Conservation (phyloP, 2,113 vertebrate genomes). For the Erythrolamprus reginae region DNA sequence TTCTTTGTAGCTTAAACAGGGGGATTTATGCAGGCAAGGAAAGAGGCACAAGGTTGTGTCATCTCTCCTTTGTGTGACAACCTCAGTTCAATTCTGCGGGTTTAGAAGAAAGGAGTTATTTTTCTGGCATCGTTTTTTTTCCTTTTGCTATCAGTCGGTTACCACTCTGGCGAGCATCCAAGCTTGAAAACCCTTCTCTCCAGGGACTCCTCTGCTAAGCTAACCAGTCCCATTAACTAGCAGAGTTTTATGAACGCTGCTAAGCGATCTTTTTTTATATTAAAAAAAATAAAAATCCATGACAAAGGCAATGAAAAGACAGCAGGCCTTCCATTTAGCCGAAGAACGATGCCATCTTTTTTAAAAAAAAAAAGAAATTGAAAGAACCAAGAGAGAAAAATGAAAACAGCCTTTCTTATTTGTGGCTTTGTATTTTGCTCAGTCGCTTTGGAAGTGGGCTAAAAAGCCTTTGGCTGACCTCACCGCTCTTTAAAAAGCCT, state of each 20-base stretch:
- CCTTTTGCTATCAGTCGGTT: conserved; percentile 48
- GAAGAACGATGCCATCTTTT: conserved; percentile 38
- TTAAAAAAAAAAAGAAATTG: conserved; percentile 27
- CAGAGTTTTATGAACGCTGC: conserved; percentile 45
- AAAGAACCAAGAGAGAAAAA: conserved; percentile 63
- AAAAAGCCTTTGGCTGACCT: conserved; percentile 2
- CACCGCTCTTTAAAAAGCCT: conserved; percentile 29
- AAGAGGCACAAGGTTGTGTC: conserved; percentile 44
- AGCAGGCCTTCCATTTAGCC: conserved; percentile 55
- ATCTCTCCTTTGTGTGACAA: conserved; percentile 49
- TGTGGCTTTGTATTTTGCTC: conserved; percentile 53
- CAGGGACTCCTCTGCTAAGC: conserved; percentile 47
- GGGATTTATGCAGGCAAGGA: conserved; percentile 7
- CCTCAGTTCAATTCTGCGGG: conserved; percentile 49
- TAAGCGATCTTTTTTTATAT: conserved; percentile 33
- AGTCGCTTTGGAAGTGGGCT: conserved; percentile 36
- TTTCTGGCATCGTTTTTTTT: conserved; percentile 7
- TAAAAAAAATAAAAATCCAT: conserved; percentile 36
- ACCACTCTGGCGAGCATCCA: conserved; percentile 64
- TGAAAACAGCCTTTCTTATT: conserved; percentile 62
- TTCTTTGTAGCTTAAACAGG: neutral
- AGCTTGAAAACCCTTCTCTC: conserved; percentile 61
- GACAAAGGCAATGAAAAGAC: conserved; percentile 53
- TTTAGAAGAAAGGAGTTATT: neutral
- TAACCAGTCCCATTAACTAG: conserved; percentile 63